Evolutionary conservation across 2,797 vertebrate species (phyloP).

Genomic region (Gymnopithys bicolor): DNA sequence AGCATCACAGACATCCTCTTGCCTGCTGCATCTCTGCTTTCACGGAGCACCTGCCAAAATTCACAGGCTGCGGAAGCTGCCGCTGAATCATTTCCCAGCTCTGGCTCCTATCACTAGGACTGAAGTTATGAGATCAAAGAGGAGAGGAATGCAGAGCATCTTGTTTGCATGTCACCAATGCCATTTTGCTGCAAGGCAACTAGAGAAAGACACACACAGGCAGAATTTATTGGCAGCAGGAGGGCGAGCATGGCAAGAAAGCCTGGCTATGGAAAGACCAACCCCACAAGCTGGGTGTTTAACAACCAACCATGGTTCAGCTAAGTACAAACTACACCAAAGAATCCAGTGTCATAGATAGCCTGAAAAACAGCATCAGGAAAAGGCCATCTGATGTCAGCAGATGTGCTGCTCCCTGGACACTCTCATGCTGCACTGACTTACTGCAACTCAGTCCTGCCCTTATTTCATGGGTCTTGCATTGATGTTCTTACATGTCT

Average conservation of each 20-base stretch:
- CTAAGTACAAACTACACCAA: neutral
- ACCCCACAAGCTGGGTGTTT: neutral
- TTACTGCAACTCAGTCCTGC: neutral
- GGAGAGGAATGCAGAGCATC: slow-evolving; percentile 48
- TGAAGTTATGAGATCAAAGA: slow-evolving; percentile 48
- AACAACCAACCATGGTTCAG: neutral
- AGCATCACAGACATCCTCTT: slow-evolving; percentile 11
- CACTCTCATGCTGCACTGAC: neutral
- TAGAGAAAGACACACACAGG: neutral
- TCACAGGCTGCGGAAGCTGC: neutral
- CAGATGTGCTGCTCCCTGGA: neutral
- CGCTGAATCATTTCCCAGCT: slow-evolving; percentile 28
- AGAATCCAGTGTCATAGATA: neutral
- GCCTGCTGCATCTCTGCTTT: slow-evolving; percentile 15
- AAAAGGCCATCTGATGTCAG: neutral
- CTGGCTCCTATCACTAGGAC: slow-evolving; percentile 24
- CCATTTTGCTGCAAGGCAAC: slow-evolving; percentile 45
- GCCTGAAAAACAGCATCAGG: neutral
- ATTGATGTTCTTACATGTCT: neutral
- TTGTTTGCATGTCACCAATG: slow-evolving; percentile 30
- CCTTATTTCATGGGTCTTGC: neutral
- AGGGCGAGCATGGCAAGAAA: neutral
- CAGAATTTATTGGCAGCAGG: neutral
- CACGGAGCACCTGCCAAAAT: slow-evolving; percentile 9
- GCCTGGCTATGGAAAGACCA: accelerated